Evolutionary conservation across 2,797 vertebrate species (phyloP).

Genomic region (Chrosomus eos): DNA sequence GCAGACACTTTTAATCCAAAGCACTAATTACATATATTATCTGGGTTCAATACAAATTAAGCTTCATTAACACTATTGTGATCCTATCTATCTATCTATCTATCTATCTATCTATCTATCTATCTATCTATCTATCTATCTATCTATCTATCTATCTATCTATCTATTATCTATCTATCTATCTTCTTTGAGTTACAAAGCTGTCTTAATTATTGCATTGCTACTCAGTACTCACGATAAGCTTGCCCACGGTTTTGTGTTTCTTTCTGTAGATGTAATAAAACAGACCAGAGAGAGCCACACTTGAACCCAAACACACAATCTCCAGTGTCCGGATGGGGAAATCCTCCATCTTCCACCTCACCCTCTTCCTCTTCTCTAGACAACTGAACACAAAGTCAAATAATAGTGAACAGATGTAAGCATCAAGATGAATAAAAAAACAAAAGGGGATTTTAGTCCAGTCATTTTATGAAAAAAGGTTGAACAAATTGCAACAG

Average conservation of each 20-base stretch:
- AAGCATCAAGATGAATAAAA: background rate
- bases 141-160: no score
- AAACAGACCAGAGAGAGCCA: slow-evolving; percentile 82
- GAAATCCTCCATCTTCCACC: slow-evolving; percentile 76
- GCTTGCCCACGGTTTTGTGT: slow-evolving; percentile 71
- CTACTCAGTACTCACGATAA: slow-evolving; percentile 79
- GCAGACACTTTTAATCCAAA: background rate
- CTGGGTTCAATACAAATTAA: no score
- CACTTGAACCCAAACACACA: slow-evolving; percentile 81
- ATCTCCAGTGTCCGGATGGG: slow-evolving; percentile 73
- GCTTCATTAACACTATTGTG: no score
- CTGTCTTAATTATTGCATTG: background rate
- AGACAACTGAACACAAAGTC: background rate
- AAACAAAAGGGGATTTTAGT: background rate
- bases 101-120: no score
- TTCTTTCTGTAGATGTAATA: slow-evolving; percentile 84
- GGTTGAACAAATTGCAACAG: no score
- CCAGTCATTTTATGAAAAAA: no score
- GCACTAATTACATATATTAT: background rate
- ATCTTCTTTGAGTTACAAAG: background rate
- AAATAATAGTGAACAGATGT: background rate
- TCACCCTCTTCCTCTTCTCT: slow-evolving; percentile 29
- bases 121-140: background rate
- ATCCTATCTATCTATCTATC: no score
- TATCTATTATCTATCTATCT: no score